Percentiles rank a stretch among this genome's conserved stretches.
phyloP scores from a whole-genome alignment of 2,888 invertebrate genomes.

The Onchidella celtica region DNA sequence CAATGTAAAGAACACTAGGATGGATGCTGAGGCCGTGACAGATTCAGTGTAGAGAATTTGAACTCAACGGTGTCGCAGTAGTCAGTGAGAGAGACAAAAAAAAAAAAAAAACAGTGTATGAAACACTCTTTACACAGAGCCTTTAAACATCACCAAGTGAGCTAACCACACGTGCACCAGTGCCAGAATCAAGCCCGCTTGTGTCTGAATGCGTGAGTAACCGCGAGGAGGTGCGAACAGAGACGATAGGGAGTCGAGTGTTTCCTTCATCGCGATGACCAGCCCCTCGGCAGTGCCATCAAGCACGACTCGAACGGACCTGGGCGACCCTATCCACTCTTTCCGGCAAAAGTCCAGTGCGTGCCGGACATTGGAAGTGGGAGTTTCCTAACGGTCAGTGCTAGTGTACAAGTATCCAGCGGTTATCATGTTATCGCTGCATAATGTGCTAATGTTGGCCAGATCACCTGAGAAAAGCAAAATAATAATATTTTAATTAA shows the following conservation, averaged over 20 bases:
- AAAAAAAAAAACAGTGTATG: no score
- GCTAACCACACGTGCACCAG: background rate
- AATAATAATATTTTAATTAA: no score
- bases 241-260: background rate
- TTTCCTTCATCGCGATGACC: background rate
- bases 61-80: no score
- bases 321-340: background rate
- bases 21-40: no score
- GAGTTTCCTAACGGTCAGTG: conserved; percentile 1
- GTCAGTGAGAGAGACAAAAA: no score
- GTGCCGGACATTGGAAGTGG: conserved; percentile 5
- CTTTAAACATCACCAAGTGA: no score
- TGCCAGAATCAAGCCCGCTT: background rate
- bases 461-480: no score
- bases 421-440: background rate
- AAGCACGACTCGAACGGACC: background rate
- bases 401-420: background rate
- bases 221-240: background rate
- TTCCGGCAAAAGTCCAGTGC: background rate
- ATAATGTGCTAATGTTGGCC: no score
- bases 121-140: no score
- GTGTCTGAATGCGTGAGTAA: background rate
- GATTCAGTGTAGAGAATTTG: no score
- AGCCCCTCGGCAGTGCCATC: background rate
- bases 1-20: no score